Base-by-base conservation (phyloP, 2,888 invertebrate species). In the Drosophila anomalata region DNA sequence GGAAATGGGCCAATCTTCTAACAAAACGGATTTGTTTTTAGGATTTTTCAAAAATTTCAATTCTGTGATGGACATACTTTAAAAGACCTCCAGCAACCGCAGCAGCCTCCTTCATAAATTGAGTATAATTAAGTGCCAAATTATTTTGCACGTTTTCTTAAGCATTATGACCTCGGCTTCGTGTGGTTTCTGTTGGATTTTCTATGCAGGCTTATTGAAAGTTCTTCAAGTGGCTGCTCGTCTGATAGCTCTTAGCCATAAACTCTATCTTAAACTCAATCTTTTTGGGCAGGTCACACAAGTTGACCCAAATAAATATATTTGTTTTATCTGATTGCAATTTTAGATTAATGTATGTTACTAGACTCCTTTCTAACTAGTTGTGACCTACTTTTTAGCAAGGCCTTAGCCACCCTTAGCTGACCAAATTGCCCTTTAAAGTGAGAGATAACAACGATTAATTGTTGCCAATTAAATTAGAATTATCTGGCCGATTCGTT, bases 111-210 rank as follows among this genome's bases (percentile, higher is more conserved):
- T 62, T 41, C 39, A 60, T 41, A 61, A 60, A 60, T 59, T 60
- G 47, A 48, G 39, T 24, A 47, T 60, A 62, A 48, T 62, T 62
- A 62, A 62, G 47, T 60, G 61, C 61, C 26, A 62, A 62, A 48
- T 62, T 62, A 62, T 62, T 62, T 60, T 48, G 48, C 61, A 61
- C 61, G 60, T 61, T 61, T 61, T 62, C 31, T 11, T 14, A 48
- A 62, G 41, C 48, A 61, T n/a, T 60, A 48, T 62, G 61, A 62
- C 61, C 61, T 62, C 61, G 61, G 17, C 22, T 42, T 20, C 8
- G 42, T 60, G 60, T 48, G 61, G 61, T 61, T 60, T 39, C 48
- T 62, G 48, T 31, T 41, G 61, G 41, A 60, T 62, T 60, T 62
- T 24, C 17, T 48, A 48, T 29, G 22, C 14, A 31, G 14, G 47